Conservation (phyloP, 2,113 vertebrate species). For the Marmota flaviventris region DNA sequence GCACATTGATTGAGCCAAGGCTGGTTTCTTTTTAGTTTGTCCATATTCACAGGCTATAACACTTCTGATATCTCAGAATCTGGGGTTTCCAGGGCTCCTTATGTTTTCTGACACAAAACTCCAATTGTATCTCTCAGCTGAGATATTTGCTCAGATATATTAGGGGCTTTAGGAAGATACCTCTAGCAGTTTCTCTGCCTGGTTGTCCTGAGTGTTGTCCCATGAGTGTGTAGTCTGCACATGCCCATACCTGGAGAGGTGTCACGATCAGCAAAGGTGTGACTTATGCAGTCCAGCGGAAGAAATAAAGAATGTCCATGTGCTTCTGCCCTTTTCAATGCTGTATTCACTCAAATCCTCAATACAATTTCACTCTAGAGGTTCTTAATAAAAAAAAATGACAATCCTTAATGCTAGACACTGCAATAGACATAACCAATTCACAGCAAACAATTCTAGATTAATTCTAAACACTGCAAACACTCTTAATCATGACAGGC, state of each 20-base stretch:
- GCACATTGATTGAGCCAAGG: neutral
- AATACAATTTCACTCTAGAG: too few species aligned
- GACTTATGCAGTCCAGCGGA: too few species aligned
- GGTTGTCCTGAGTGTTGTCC: neutral
- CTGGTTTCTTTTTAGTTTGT: neutral
- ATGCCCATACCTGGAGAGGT: neutral
- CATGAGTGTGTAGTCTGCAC: neutral
- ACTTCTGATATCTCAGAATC: neutral
- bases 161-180: neutral
- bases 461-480: too few species aligned
- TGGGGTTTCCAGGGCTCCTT: neutral
- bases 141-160: neutral
- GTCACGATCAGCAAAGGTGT: too few species aligned
- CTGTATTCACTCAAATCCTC: too few species aligned
- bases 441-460: too few species aligned
- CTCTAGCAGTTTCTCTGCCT: neutral
- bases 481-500: too few species aligned
- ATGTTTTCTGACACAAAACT: neutral
- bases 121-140: neutral
- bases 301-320: too few species aligned
- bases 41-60: neutral
- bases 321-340: too few species aligned
- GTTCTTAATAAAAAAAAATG: too few species aligned
- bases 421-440: too few species aligned
- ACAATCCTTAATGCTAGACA: too few species aligned